Base-by-base conservation (phyloP, 2,797 vertebrate genomes). In the Podargus strigoides region DNA sequence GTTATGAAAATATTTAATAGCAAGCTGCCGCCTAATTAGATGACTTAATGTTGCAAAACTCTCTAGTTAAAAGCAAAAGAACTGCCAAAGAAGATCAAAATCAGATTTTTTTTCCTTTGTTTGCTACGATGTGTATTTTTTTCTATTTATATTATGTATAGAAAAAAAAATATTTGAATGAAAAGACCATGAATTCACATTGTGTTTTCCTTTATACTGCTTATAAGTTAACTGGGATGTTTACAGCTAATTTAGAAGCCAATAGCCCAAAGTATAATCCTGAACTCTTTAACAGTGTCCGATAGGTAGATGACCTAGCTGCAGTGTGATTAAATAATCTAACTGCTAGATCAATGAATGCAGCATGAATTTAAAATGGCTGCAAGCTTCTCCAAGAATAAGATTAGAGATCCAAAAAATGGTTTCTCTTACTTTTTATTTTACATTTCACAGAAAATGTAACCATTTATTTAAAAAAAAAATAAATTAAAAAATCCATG, bases 341-440 rank as follows among this genome's bases (percentile, higher is more conserved):
- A 88, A 81, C 77, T 90, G 67, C 67, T 76, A 75, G 76, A 95
- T 95, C 92, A 93, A 93, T 91, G 86, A 90, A 90, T 77, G 77
- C 74, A 91, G 89, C 79, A 81, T 67, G 85, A 94, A 92, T 93
- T 93, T 92, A 94, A 96, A 96, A 96, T 94, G 95, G 92, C 91
- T 94, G 94, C 89, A 94, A 90, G 85, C 85, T 76, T 89, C 85
- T 67, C 18, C 34, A 88, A 87, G 63, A 63, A n/a, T n/a, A 87
- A 90, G 63, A 96, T 67, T 37, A 94, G 80, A 93, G 55, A 58
- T 52, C 14, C 32, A 87, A 86, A 81, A 36, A 75, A 84, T 87
- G 36, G 13, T n/a, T 34, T 84, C n/a, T 28, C 53, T 52, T 66
- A 66, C 27, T 90, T 88, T 72, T 63, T 60, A 87, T 67, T 87